These are phyloP conservation scores for Heptranchias perlo DNA, from an alignment of 2,113 vertebrate species.

Conservation along the genomic window DNA sequence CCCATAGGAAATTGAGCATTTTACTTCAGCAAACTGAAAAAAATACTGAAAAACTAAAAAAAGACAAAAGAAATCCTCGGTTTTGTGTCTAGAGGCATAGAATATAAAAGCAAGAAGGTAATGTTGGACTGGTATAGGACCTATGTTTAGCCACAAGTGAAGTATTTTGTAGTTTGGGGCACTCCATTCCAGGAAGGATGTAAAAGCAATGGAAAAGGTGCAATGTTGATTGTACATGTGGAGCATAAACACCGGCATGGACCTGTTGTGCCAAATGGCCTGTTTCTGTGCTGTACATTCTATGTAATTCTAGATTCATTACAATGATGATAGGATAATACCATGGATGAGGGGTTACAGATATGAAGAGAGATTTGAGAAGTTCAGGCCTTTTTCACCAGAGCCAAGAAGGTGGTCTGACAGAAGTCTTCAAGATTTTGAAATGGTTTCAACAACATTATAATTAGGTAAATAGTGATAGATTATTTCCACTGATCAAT, in stretches of 20 bases:
- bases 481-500: neutral
- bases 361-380: neutral
- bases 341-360: neutral
- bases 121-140: neutral
- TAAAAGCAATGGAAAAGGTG: neutral
- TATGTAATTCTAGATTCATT: no score
- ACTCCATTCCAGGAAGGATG: neutral
- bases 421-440: neutral
- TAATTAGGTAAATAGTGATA: neutral
- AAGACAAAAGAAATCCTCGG: neutral
- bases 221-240: no score
- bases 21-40: neutral
- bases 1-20: neutral
- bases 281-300: no score
- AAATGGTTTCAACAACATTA: neutral
- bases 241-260: no score
- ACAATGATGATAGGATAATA: neutral
- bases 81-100: neutral
- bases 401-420: neutral
- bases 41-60: neutral
- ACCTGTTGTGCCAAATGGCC: no score
- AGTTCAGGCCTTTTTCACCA: neutral
- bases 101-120: neutral
- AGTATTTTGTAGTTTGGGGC: neutral
- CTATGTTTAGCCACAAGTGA: neutral